phyloP scores from a whole-genome alignment of 2,888 invertebrate species.

The Molanna angustata region DNA sequence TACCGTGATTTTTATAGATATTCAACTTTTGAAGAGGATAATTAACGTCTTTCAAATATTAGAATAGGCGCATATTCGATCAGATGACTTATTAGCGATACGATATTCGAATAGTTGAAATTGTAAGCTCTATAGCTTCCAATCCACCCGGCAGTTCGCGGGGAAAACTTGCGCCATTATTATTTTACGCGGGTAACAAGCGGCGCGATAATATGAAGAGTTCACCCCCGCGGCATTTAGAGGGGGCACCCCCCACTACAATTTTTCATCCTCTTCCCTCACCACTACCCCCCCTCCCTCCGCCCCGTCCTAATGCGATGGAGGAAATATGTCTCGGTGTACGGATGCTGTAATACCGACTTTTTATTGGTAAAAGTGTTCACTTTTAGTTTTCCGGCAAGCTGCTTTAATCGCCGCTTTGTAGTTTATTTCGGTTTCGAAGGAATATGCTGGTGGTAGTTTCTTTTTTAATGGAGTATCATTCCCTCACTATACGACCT shows the following conservation, averaged over 20 bases:
- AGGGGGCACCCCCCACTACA: constrained; percentile 13
- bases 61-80: no score
- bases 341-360: constrained; percentile 18
- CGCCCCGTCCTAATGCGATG: constrained; percentile 19
- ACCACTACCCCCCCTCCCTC: constrained; percentile 1
- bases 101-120: no score
- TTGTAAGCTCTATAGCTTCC: no score
- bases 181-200: constrained; percentile 60
- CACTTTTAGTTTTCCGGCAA: constrained; percentile 18
- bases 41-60: no score
- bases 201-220: constrained; percentile 54
- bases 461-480: not conserved
- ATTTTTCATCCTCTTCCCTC: no score
- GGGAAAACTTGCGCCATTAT: constrained; percentile 54
- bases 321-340: constrained; percentile 28
- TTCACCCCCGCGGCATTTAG: constrained; percentile 22
- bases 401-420: constrained; percentile 11
- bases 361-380: constrained; percentile 20
- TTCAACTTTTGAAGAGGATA: no score
- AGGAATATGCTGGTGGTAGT: not conserved
- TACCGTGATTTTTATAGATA: no score
- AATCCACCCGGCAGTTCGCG: constrained; percentile 15
- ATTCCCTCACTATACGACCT: no score
- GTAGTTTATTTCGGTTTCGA: constrained; percentile 12
- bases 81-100: no score